A percentile compares a stretch with the other conserved stretches of the same genome.
phyloP scores from a whole-genome alignment of 2,888 invertebrate genomes.

The Resseliella maxima region DNA sequence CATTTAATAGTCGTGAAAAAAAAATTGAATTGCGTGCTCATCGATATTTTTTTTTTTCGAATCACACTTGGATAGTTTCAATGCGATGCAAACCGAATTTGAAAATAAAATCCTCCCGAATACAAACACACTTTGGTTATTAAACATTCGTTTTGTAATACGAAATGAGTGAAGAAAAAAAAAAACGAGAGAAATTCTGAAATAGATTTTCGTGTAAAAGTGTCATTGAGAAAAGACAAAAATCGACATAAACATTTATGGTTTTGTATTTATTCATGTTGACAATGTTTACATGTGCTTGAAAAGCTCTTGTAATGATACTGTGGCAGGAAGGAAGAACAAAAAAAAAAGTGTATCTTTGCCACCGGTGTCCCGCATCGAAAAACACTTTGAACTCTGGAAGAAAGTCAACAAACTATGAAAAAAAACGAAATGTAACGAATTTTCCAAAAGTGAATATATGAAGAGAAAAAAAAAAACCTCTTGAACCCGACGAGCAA shows the following conservation, averaged over 20 bases:
- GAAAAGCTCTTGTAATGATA: not conserved
- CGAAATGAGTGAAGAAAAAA: not conserved
- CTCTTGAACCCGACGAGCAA: not conserved
- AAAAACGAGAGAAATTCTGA: not conserved
- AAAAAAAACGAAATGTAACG: not conserved
- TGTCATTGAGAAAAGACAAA: not conserved
- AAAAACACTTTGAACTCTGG: not conserved
- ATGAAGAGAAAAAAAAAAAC: not conserved
- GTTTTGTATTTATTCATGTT: not conserved
- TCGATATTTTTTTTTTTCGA: not conserved
- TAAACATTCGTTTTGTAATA: not conserved
- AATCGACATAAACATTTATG: conserved; percentile 9
- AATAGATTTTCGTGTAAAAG: not conserved
- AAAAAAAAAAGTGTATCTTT: not conserved
- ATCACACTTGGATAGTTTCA: not conserved
- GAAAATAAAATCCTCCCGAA: not conserved
- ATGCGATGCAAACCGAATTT: not conserved
- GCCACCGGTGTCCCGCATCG: not conserved
- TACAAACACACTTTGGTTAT: not conserved
- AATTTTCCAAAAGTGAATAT: not conserved
- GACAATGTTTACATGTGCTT: conserved; percentile 14
- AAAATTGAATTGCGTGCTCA: not conserved
- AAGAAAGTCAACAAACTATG: conserved; percentile 17
- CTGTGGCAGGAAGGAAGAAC: not conserved
- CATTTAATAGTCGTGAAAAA: conserved; percentile 9